Evolutionary conservation across 2,113 vertebrate species (phyloP).

Genomic region (Cephalopterus ornatus): DNA sequence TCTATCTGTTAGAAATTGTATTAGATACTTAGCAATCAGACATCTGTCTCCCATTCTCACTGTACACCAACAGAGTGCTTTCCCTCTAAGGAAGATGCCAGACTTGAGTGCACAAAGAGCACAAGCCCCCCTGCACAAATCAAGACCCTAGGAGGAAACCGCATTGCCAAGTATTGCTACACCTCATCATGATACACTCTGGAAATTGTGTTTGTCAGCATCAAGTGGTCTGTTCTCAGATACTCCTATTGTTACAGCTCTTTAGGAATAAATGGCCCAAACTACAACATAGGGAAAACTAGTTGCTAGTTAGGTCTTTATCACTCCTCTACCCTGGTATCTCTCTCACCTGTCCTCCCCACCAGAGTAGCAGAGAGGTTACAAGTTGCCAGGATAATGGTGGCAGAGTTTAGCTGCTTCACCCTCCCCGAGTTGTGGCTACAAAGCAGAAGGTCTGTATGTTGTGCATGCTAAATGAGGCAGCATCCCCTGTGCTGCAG

Average conservation of each 20-base stretch:
- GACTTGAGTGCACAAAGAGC: background rate
- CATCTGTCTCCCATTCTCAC: background rate
- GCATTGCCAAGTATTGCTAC: no score
- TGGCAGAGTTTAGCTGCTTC: background rate
- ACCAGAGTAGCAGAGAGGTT: background rate
- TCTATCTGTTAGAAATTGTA: background rate
- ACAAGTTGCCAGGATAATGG: background rate
- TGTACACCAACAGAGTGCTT: background rate
- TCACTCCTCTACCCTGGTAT: background rate
- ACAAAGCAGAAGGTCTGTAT: fast-evolving
- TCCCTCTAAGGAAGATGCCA: background rate
- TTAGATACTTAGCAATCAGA: background rate
- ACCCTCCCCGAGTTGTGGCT: fast-evolving
- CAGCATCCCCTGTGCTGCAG: background rate
- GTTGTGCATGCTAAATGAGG: no score
- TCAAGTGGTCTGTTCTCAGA: background rate
- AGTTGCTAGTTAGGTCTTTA: background rate
- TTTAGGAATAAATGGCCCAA: background rate
- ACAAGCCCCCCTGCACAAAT: fast-evolving
- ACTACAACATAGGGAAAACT: background rate
- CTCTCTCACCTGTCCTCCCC: background rate
- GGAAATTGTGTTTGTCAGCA: background rate
- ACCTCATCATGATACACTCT: background rate
- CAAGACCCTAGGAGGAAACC: background rate
- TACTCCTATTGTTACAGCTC: background rate